phyloP scores from a whole-genome alignment of 2,888 invertebrate species.

The Ramazzottius varieornatus region DNA sequence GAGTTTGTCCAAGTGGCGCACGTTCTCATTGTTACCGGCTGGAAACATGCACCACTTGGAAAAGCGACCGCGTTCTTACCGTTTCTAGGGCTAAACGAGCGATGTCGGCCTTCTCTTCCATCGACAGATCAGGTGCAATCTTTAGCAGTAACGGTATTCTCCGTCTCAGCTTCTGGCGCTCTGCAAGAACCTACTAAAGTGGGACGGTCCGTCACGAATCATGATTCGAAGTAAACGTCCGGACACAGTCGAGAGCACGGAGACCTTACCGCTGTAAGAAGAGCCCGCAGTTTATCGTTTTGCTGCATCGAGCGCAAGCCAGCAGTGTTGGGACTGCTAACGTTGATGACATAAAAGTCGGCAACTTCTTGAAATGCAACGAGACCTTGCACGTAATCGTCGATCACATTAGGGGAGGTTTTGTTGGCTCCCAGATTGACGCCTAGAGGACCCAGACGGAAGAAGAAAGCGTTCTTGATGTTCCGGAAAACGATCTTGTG shows the following conservation, averaged over 20 bases:
- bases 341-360: slow-evolving; percentile 84
- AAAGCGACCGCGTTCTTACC: too few species aligned
- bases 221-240: too few species aligned
- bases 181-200: slow-evolving; percentile 15
- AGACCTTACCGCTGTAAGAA: slow-evolving; percentile 30
- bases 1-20: too few species aligned
- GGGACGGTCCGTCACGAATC: too few species aligned
- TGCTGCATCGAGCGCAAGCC: slow-evolving; percentile 57
- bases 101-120: slow-evolving; percentile 49
- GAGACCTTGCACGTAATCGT: slow-evolving; percentile 64
- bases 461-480: background rate
- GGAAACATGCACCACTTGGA: too few species aligned
- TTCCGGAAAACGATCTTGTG: background rate
- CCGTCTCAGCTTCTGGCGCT: slow-evolving; percentile 12
- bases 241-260: too few species aligned
- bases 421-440: slow-evolving; percentile 94
- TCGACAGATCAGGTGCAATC: slow-evolving; percentile 61
- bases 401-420: slow-evolving; percentile 38
- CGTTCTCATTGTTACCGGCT: too few species aligned
- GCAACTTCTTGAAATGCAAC: slow-evolving; percentile 50
- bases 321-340: slow-evolving; percentile 73
- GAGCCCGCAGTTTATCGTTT: slow-evolving; percentile 39
- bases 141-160: slow-evolving; percentile 56
- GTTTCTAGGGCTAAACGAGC: slow-evolving; percentile 33
- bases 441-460: slow-evolving; percentile 38